Conservation (phyloP, 2,888 invertebrate species). For the Thereva nobilitata region DNA sequence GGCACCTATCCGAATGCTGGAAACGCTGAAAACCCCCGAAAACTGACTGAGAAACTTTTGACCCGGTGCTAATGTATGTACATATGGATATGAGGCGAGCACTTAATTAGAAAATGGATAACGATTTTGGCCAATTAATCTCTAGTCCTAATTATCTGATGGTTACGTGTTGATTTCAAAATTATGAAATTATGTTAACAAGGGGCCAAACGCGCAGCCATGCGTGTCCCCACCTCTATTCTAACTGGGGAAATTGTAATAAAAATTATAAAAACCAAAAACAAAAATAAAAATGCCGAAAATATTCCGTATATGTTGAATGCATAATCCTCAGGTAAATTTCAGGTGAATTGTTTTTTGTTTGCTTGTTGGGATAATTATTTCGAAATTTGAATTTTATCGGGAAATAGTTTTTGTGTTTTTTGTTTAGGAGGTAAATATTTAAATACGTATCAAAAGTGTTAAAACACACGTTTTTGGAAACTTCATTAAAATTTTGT, state of each 20-base stretch:
- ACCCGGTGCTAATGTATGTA: constrained; percentile 31
- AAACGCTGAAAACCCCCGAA: not conserved
- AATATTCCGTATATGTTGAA: too few species aligned
- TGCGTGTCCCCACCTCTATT: constrained; percentile 22
- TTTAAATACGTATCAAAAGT: too few species aligned
- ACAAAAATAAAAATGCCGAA: too few species aligned
- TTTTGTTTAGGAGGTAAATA: too few species aligned
- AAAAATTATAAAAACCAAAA: too few species aligned
- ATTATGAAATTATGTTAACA: constrained; percentile 33
- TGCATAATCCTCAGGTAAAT: too few species aligned
- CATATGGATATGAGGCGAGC: constrained; percentile 31
- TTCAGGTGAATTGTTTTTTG: too few species aligned
- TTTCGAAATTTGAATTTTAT: too few species aligned
- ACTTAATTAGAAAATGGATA: constrained; percentile 26
- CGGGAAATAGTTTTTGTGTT: too few species aligned
- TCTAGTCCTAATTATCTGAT: not conserved
- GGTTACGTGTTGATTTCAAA: constrained; percentile 31
- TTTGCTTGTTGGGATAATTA: too few species aligned
- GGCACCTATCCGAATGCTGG: not conserved
- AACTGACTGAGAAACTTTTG: constrained; percentile 21
- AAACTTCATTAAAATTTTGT: too few species aligned
- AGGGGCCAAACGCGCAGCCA: constrained; percentile 15
- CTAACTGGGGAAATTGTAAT: constrained; percentile 9
- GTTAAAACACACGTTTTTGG: too few species aligned
- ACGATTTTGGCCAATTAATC: constrained; percentile 33